Evolutionary conservation across 1,140 invertebrate genomes (phyloP).

Genomic region (Pseudomyrmex sp.): DNA sequence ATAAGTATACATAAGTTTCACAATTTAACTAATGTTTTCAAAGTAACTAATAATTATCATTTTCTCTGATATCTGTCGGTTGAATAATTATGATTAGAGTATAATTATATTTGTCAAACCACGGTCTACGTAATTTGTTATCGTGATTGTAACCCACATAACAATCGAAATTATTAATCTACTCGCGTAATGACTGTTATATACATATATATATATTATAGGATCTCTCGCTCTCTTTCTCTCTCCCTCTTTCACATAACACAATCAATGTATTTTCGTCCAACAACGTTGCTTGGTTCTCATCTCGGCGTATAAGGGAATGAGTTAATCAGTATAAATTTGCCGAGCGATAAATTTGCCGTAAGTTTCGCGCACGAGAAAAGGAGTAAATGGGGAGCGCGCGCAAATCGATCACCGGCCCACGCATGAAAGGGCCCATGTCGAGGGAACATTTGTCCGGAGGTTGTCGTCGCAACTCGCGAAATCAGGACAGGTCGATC

Average conservation of each 20-base stretch:
- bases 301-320: background rate
- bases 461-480: constrained; percentile 33
- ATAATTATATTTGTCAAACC: constrained; percentile 17
- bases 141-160: constrained; percentile 2
- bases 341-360: constrained; percentile 37
- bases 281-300: constrained; percentile 18
- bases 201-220: background rate
- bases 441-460: constrained; percentile 36
- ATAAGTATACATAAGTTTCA: background rate
- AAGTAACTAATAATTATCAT: constrained; percentile 14
- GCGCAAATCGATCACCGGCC: constrained; percentile 45
- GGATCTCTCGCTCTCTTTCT: too few species aligned
- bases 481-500: constrained; percentile 60
- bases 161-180: constrained; percentile 53
- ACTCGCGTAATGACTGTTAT: background rate
- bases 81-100: constrained; percentile 32
- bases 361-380: constrained; percentile 19
- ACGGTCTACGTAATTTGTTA: constrained; percentile 20
- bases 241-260: too few species aligned
- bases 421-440: constrained; percentile 29
- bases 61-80: constrained; percentile 6
- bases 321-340: constrained; percentile 54
- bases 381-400: background rate
- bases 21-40: constrained; percentile 1
- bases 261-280: background rate